Conservation (phyloP, 1,140 invertebrate species). For the Hesperophylax magnus region DNA sequence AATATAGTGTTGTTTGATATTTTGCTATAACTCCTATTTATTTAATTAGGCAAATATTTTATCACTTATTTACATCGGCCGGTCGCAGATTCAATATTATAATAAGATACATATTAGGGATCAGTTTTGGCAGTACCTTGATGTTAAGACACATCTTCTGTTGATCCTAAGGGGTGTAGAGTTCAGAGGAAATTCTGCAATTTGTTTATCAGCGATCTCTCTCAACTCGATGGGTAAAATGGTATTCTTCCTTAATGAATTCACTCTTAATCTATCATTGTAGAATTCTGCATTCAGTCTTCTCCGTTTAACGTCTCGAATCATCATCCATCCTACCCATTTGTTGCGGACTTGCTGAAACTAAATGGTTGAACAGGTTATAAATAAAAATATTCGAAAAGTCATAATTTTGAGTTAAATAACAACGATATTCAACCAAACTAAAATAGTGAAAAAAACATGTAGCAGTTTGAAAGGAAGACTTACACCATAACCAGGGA, state of each 20-base stretch:
- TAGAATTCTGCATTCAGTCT: constrained; percentile 80
- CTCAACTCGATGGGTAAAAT: constrained; percentile 85
- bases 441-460: background rate
- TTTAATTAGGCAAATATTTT: too few species aligned
- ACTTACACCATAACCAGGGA: constrained; percentile 38
- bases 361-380: constrained; percentile 58
- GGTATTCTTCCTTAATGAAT: constrained; percentile 84
- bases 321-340: constrained; percentile 85
- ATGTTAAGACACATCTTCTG: constrained; percentile 85
- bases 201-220: constrained; percentile 81
- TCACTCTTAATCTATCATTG: constrained; percentile 79
- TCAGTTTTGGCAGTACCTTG: constrained; percentile 51
- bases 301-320: constrained; percentile 85
- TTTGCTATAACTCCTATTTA: too few species aligned
- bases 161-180: constrained; percentile 76
- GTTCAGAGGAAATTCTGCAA: constrained; percentile 82
- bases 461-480: background rate
- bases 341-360: constrained; percentile 79
- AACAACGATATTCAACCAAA: background rate
- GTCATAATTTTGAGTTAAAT: background rate
- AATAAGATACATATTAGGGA: too few species aligned
- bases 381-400: constrained; percentile 15
- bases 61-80: too few species aligned
- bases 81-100: too few species aligned
- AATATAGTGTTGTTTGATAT: too few species aligned